These are phyloP conservation scores for Hoplostethus atlanticus DNA, from an alignment of 2,797 vertebrate genomes.

Conservation along the genomic window DNA sequence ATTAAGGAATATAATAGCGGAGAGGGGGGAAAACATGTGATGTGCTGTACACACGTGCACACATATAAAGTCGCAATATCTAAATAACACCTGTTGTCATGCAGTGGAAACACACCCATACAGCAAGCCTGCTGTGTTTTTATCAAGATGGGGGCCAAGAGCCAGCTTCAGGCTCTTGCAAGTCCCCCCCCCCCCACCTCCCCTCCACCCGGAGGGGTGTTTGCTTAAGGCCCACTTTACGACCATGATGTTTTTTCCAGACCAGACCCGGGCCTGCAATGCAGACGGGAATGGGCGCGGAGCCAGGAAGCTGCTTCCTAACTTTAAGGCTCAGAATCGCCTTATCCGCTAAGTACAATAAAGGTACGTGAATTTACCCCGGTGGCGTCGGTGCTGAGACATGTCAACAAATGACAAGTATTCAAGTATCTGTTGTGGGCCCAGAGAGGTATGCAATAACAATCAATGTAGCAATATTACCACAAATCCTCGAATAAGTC, in stretches of 20 bases:
- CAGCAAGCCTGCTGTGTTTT: slow-evolving; percentile 39
- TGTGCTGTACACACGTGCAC: slow-evolving; percentile 32
- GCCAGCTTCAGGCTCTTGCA: slow-evolving; percentile 53
- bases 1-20: slow-evolving; percentile 38
- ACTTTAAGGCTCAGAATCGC: slow-evolving; percentile 40
- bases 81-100: slow-evolving; percentile 67
- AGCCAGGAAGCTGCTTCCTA: slow-evolving; percentile 67
- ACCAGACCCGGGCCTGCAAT: slow-evolving; percentile 60
- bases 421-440: slow-evolving; percentile 5
- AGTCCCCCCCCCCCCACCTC: slow-evolving; percentile 59
- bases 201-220: slow-evolving; percentile 62
- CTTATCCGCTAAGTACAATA: slow-evolving; percentile 31
- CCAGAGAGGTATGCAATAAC: slow-evolving; percentile 19
- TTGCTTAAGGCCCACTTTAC: slow-evolving; percentile 82
- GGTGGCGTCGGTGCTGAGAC: neutral
- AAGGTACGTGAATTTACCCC: slow-evolving; percentile 16
- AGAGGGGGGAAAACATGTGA: slow-evolving; percentile 14
- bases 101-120: slow-evolving; percentile 26
- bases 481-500: slow-evolving; percentile 37
- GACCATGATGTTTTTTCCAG: slow-evolving; percentile 86
- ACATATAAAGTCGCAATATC: slow-evolving; percentile 48
- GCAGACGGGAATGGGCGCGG: slow-evolving; percentile 62
- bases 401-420: slow-evolving; percentile 12
- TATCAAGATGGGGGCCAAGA: slow-evolving; percentile 53
- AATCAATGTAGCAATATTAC: slow-evolving; percentile 14